Evolutionary conservation across 35 echinoderm and acorn worm genomes (phyloP).

Genomic region (Heliocidaris erythrogramma): DNA sequence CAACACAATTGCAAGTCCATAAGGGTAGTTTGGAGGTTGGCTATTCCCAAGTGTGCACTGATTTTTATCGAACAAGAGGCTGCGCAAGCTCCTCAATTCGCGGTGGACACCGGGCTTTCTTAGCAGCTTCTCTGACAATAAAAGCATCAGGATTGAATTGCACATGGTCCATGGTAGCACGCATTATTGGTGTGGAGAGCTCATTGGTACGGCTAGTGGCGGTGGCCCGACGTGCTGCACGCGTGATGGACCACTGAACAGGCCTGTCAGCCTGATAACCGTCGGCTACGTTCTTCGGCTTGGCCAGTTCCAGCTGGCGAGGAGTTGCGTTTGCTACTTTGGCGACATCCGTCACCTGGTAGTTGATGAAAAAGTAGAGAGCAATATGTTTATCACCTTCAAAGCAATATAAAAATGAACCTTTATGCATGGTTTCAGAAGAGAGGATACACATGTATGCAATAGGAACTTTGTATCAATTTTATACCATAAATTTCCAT

Average conservation of each 20-base stretch:
- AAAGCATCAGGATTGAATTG: conserved; percentile 99
- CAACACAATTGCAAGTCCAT: background rate
- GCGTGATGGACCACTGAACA: conserved; percentile 66
- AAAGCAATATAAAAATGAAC: background rate
- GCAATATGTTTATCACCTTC: background rate
- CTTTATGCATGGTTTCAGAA: no score
- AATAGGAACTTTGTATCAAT: no score
- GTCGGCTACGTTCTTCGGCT: conserved; percentile 85
- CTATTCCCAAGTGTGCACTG: background rate
- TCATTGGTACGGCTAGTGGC: conserved; percentile 87
- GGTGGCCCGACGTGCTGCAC: conserved; percentile 60
- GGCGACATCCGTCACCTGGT: conserved; percentile 64
- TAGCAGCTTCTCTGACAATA: conserved; percentile 94
- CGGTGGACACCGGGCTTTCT: conserved; percentile 83
- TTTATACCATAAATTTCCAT: no score
- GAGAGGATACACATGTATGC: no score
- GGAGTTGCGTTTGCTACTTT: conserved; percentile 67
- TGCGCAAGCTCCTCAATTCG: conserved; percentile 87
- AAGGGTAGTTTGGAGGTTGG: background rate
- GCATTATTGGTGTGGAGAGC: conserved; percentile 83
- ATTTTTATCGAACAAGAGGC: conserved; percentile 49
- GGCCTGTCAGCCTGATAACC: conserved; percentile 75
- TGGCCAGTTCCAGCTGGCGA: conserved; percentile 89
- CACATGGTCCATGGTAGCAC: conserved; percentile 98
- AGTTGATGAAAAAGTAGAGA: background rate